Base-by-base conservation (phyloP, 2,888 invertebrate genomes). In the Mimas tiliae region DNA sequence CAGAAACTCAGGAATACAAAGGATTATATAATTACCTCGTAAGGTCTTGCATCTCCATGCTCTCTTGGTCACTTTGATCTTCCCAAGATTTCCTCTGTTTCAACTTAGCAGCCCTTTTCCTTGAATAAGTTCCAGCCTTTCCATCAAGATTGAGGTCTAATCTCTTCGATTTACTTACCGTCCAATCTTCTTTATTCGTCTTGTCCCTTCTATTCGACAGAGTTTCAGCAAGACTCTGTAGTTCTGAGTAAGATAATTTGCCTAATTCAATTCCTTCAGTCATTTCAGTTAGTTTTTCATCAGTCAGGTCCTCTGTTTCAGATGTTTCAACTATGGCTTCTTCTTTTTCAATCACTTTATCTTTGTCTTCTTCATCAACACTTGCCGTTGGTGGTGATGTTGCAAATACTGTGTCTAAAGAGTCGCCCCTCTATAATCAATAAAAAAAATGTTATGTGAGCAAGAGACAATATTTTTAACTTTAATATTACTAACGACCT, bases 41-140 rank as follows among this genome's bases (percentile, higher is more conserved):
- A 27, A 96, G 86, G 72, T 96, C 96, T 74, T 95, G 95, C 77
- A 96, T 89, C 76, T 96, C 96, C 79, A 96, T 91, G 19, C 94
- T 95, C 75, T 96, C 96, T 72, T 95, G 95, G 74, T 96, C 95
- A 68, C 95, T 95, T 69, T 95, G 95, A 70, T 96, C 96, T 71
- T 96, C 96, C 96, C 96, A 96, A 6, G 96, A 96, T 71, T 94
- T 93, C 48, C 94, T 91, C 69, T 94, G 94, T 67, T 89, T 90
- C 38, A 94, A 74, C 70, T 91, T 94, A 1, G 90, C 91, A 1
- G 93, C 93, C 42, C 91, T 82, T 71, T 90, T 92, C 66, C 90
- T 88, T 84, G 91, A 93, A 89, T 94, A 94, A 0, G 93, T 94
- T 6, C 93, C 93, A 19, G 93, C 93, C 80, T 93, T 92, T 0